Conservation (phyloP, 1,140 invertebrate genomes). For the Rhizoglyphus robini region DNA sequence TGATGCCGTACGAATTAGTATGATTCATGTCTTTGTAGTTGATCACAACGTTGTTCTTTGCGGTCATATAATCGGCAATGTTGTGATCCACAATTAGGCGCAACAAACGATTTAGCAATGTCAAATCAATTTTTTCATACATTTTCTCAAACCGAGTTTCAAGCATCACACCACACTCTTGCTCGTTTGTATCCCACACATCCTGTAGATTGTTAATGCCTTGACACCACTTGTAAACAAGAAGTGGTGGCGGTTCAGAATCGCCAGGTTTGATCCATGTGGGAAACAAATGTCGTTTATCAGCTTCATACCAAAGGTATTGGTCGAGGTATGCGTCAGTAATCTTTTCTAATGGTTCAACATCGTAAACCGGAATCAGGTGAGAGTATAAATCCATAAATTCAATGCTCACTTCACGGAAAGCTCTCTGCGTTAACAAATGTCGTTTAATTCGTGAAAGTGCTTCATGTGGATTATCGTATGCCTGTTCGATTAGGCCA, state of each 20-base stretch:
- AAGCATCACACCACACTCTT: conserved; percentile 95
- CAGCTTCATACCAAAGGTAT: conserved; percentile 99
- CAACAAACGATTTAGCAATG: conserved; percentile 83
- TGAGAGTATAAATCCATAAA: conserved; percentile 99
- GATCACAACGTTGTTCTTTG: conserved; percentile 98
- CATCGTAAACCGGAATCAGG: conserved; percentile 95
- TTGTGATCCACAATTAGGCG: conserved; percentile 98
- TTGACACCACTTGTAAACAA: conserved; percentile 99
- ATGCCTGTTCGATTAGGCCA: conserved; percentile 97
- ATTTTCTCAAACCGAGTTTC: conserved; percentile 96
- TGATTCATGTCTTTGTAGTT: conserved; percentile 99
- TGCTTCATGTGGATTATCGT: conserved; percentile 99
- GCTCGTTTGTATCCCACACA: conserved; percentile 95
- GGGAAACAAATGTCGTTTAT: conserved; percentile 89
- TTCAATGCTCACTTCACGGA: conserved; percentile 97
- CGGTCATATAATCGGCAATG: conserved; percentile 99
- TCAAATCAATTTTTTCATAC: conserved; percentile 99
- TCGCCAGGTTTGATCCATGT: conserved; percentile 99
- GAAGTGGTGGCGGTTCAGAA: conserved; percentile 88
- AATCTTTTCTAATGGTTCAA: conserved; percentile 97
- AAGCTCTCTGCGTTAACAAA: conserved; percentile 89
- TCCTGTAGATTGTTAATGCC: conserved; percentile 95
- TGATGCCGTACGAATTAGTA: conserved; percentile 94
- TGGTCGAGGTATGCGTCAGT: conserved; percentile 99
- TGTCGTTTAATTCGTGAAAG: conserved; percentile 98